These are phyloP conservation scores for Ispidina picta DNA, from an alignment of 2,797 vertebrate genomes.

Conservation along the genomic window DNA sequence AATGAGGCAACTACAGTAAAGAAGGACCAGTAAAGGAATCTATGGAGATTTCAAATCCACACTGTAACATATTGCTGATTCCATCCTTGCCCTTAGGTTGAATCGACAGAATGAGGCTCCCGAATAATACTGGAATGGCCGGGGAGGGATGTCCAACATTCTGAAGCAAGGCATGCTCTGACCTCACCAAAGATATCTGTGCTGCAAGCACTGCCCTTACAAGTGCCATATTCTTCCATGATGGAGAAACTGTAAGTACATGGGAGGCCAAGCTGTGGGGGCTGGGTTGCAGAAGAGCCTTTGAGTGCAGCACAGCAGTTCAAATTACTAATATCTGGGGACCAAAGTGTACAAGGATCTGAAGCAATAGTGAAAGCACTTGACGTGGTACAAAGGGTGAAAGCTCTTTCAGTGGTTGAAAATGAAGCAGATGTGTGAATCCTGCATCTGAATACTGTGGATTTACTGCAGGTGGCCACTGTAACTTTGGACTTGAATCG, in stretches of 20 bases:
- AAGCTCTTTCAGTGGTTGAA: neutral
- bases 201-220: neutral
- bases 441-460: neutral
- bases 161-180: accelerated
- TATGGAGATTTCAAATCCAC: neutral
- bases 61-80: neutral
- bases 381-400: accelerated
- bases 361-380: accelerated
- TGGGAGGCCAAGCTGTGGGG: accelerated
- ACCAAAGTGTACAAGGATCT: accelerated
- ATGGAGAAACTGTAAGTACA: neutral
- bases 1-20: neutral
- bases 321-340: accelerated
- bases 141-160: neutral
- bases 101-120: neutral
- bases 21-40: no score
- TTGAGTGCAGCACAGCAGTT: neutral
- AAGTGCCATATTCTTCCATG: neutral
- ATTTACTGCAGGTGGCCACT: neutral
- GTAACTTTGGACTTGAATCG: neutral
- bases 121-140: neutral
- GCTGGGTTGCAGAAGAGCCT: neutral
- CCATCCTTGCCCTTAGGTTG: neutral
- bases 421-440: neutral
- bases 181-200: neutral